Percentiles rank a stretch among this genome's conserved stretches.
phyloP scores from a whole-genome alignment of 2,113 vertebrate genomes.

The Verasper variegatus region DNA sequence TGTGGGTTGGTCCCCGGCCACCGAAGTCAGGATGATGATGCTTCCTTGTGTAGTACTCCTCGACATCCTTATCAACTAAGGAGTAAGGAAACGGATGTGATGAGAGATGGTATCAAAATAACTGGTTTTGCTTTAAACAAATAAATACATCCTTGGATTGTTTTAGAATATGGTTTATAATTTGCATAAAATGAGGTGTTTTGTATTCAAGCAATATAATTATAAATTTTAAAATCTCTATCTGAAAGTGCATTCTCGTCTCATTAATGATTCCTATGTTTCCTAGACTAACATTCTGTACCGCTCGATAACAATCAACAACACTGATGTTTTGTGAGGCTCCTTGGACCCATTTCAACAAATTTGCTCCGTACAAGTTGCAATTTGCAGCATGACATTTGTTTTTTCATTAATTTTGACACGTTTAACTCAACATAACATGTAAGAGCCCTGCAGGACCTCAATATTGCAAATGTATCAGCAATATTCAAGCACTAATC shows the following conservation, averaged over 20 bases:
- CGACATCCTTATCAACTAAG: conserved; percentile 92
- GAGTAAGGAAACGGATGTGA: background rate
- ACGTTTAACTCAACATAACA: background rate
- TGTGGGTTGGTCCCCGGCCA: conserved; percentile 85
- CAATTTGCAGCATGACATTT: background rate
- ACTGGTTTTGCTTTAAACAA: background rate
- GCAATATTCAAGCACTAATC: background rate
- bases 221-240: background rate
- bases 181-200: background rate
- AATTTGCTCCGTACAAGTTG: background rate
- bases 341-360: background rate
- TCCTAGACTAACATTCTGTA: background rate
- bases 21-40: conserved; percentile 89
- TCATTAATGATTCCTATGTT: background rate
- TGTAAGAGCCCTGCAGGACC: background rate
- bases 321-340: background rate
- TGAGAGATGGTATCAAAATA: background rate
- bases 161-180: too few species aligned
- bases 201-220: background rate
- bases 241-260: background rate
- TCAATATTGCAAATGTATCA: background rate
- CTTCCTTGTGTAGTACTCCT: conserved; percentile 93
- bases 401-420: background rate
- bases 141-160: background rate
- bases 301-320: background rate